Conservation (phyloP, 2,113 vertebrate genomes). For the Chaetodon trifascialis region DNA sequence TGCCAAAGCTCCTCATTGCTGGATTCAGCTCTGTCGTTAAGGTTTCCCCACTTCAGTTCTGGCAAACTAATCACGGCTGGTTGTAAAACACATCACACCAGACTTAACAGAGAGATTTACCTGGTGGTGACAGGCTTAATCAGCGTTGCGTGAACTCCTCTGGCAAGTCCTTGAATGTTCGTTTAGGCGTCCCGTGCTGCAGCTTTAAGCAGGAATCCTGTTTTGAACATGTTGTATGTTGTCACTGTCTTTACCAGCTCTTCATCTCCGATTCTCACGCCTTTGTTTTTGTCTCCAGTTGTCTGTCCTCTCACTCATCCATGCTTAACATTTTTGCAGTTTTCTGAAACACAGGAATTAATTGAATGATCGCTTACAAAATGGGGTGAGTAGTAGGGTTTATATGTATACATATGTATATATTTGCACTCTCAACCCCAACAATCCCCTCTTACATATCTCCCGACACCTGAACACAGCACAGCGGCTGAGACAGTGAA, state of each 20-base stretch:
- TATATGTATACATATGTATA: conserved; percentile 58
- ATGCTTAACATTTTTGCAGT: conserved; percentile 86
- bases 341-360: conserved; percentile 89
- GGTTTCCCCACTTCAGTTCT: too few relatives aligned
- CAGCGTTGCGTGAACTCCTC: too few relatives aligned
- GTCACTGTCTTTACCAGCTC: conserved; percentile 67
- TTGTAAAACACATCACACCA: too few relatives aligned
- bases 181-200: too few relatives aligned
- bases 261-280: conserved; percentile 68
- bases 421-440: conserved; percentile 60
- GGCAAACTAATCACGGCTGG: too few relatives aligned
- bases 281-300: conserved; percentile 71
- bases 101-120: too few relatives aligned
- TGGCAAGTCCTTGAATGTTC: too few relatives aligned
- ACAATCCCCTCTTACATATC: conserved; percentile 27
- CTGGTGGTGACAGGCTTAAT: too few relatives aligned
- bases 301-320: conserved; percentile 83
- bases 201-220: conserved; percentile 23
- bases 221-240: conserved; percentile 63
- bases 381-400: conserved; percentile 85
- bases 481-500: conserved; percentile 64
- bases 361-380: conserved; percentile 85
- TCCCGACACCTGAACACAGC: conserved; percentile 43
- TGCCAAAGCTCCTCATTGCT: too few relatives aligned
- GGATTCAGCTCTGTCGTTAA: too few relatives aligned